Percentiles rank a stretch among this genome's conserved stretches.
phyloP scores from a whole-genome alignment of 2,888 invertebrate genomes.

The Boloria euphrosyne region DNA sequence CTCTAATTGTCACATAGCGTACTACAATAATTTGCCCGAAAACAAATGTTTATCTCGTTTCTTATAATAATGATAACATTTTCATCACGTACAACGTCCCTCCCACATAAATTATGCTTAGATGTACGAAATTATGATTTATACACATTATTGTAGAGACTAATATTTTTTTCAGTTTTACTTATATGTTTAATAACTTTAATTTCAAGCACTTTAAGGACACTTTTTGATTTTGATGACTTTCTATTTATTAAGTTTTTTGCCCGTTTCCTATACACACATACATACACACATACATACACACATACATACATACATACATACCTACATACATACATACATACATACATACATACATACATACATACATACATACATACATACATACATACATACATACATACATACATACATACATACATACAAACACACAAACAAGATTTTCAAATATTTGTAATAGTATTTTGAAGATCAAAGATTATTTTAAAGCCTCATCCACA shows the following conservation, averaged over 20 bases:
- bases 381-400: not conserved
- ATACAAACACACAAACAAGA: too few species aligned
- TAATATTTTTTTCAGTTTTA: too few species aligned
- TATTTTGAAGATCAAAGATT: not conserved
- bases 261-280: too few species aligned
- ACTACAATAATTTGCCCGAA: conserved; percentile 22
- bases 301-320: not conserved
- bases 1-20: conserved; percentile 25
- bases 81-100: conserved; percentile 26
- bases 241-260: too few species aligned
- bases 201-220: too few species aligned
- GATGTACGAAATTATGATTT: conserved; percentile 10
- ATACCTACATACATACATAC: not conserved
- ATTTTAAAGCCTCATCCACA: conserved; percentile 6
- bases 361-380: not conserved
- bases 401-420: not conserved
- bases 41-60: conserved; percentile 27
- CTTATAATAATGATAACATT: conserved; percentile 28
- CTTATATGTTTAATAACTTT: too few species aligned
- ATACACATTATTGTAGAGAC: not conserved
- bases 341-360: not conserved
- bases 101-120: conserved; percentile 7
- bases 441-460: too few species aligned
- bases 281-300: not conserved
- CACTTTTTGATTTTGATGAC: too few species aligned